Evolutionary conservation across 2,113 vertebrate species (phyloP).

Genomic region (Seriola quinqueradiata): DNA sequence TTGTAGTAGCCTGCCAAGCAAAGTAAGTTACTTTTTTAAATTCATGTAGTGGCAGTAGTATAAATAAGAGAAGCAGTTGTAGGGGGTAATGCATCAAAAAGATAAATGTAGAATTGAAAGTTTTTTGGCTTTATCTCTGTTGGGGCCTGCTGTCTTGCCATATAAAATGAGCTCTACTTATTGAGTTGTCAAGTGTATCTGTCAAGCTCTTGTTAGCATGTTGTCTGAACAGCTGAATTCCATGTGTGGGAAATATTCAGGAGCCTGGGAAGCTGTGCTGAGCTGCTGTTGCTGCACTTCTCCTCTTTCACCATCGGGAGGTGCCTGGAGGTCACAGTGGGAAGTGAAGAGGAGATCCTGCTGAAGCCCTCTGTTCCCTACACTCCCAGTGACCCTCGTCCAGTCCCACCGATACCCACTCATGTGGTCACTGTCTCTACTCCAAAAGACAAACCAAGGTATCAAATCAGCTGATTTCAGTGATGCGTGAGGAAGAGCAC

Average conservation of each 20-base stretch:
- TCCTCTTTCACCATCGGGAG: conserved; percentile 89
- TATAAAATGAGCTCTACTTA: neutral
- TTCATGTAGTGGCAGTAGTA: neutral
- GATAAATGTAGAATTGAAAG: neutral
- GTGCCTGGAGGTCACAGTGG: conserved; percentile 86
- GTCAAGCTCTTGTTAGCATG: neutral
- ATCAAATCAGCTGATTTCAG: neutral
- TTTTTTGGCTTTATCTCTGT: neutral
- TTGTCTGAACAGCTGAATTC: conserved; percentile 6
- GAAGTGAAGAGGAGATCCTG: conserved; percentile 84
- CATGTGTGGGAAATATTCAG: conserved; percentile 71
- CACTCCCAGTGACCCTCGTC: neutral
- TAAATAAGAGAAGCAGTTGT: neutral
- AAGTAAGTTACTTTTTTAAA: conserved; percentile 71
- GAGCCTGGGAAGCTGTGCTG: conserved; percentile 87
- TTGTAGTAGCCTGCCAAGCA: conserved; percentile 86
- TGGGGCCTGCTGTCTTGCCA: neutral
- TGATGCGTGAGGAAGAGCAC: neutral
- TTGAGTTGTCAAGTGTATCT: neutral
- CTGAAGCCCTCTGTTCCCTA: conserved; percentile 80
- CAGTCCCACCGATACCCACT: neutral
- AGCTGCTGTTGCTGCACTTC: conserved; percentile 93
- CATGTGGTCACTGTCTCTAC: conserved; percentile 74
- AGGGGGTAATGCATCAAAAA: neutral
- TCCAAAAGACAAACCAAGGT: conserved; percentile 58